Percentiles rank a stretch among this genome's conserved stretches.
phyloP scores from a whole-genome alignment of 2,113 vertebrate species.

The Fregata magnificens region DNA sequence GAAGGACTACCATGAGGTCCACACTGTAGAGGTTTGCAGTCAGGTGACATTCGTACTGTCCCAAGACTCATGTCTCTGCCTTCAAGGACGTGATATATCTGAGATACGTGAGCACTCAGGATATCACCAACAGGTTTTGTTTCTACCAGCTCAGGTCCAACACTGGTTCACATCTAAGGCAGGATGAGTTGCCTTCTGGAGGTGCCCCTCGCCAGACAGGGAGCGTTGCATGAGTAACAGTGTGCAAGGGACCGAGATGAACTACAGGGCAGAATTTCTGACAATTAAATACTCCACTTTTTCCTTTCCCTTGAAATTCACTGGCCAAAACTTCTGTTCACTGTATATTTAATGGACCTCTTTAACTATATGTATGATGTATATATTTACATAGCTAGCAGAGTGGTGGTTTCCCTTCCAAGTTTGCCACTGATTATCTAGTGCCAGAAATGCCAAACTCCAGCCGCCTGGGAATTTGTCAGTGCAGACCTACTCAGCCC shows the following conservation, averaged over 20 bases:
- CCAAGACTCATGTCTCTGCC: neutral
- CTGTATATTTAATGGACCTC: neutral
- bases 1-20: neutral
- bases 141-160: neutral
- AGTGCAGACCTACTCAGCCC: neutral
- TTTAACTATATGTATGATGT: neutral
- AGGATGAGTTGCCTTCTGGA: neutral
- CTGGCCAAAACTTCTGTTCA: neutral
- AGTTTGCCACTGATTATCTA: neutral
- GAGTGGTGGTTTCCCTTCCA: conserved; percentile 24
- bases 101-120: neutral
- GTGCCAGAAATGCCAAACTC: neutral
- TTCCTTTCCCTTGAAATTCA: neutral
- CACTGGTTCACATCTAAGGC: neutral
- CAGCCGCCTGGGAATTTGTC: neutral
- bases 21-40: neutral
- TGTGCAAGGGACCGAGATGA: neutral
- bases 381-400: neutral
- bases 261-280: neutral
- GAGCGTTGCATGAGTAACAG: neutral
- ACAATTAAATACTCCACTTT: neutral
- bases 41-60: neutral
- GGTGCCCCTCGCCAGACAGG: neutral
- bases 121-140: neutral
- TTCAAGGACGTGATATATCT: neutral